Evolutionary conservation across 2,797 vertebrate genomes (phyloP), one percentile per base, ranked within the genome.

Genomic region (Ctenopoma kingsleyae): DNA sequence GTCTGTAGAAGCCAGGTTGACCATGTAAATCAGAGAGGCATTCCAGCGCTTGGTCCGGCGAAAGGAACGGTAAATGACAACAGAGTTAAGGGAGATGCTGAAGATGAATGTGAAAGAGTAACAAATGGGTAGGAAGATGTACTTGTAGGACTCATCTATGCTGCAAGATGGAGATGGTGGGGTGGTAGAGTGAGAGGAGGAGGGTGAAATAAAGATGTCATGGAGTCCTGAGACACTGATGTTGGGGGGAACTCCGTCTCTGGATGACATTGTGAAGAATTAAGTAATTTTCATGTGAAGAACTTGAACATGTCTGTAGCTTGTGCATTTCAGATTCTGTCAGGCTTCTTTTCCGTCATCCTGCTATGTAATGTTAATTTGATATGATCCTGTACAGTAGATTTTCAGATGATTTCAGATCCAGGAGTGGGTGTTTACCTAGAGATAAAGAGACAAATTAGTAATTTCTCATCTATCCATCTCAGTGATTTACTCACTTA

Each of bases 71-170:
- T 92, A 93, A n/a, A 96, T 92, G 27, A 96, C 90, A 17, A 96
- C 86, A 0, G 91, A 94, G 89, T 96, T 96, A 1, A 96, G 91
- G 32, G 81, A 93, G 54, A 96, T 90, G 83, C 95, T 95, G 79
- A 96, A 95, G 53, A 95, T 75, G 80, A 95, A 96, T 0, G 95
- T 96, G 71, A 95, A 95, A 50, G 94, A 95, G 82, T 96, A 96
- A 67, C 95, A 96, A 59, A 95, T 92, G 8, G 95, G 95, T 43
- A 96, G 93, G 85, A 95, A 96, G 64, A 96, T 95, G 85, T 96
- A 95, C 71, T 96, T 96, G 90, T 96, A 96, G 19, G 95, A 95
- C 77, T 96, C 95, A 2, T 96, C 95, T 41, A 95, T 95, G 83
- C 92, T 95, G 81, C 95, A 96, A 49, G 92, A 85, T 6, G 75